Evolutionary conservation across 2,113 vertebrate genomes (phyloP).

Genomic region (Pterocles orientalis): DNA sequence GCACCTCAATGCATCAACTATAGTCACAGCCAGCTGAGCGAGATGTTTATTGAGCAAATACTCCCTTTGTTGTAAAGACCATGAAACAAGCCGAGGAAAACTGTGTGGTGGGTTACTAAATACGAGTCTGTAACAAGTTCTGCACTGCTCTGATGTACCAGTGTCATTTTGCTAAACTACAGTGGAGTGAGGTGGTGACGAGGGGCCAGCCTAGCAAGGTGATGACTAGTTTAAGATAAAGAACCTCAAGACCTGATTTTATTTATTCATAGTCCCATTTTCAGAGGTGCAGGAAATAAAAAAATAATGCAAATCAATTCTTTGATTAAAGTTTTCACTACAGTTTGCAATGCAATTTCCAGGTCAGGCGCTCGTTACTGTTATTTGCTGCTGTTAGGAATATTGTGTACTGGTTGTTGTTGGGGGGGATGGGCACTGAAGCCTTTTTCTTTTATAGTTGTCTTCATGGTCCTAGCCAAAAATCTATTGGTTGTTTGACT

Average conservation of each 20-base stretch:
- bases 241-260: not conserved
- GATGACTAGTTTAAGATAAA: not conserved
- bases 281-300: not conserved
- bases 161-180: not conserved
- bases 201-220: not conserved
- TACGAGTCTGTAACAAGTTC: fast-evolving
- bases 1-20: not conserved
- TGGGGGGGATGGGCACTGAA: fast-evolving
- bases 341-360: not conserved
- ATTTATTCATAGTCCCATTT: not conserved
- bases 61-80: not conserved
- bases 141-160: fast-evolving
- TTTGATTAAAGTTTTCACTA: not conserved
- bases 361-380: not conserved
- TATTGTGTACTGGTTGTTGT: not conserved
- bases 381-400: not conserved
- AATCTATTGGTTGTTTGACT: not conserved
- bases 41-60: not conserved
- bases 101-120: not conserved
- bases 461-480: not conserved
- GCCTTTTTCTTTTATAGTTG: not conserved
- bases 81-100: not conserved
- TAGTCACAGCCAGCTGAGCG: not conserved
- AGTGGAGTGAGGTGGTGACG: not conserved
- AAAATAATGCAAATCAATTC: not conserved